phyloP scores from a whole-genome alignment of 2,113 vertebrate species.

The Zapus hudsonius region DNA sequence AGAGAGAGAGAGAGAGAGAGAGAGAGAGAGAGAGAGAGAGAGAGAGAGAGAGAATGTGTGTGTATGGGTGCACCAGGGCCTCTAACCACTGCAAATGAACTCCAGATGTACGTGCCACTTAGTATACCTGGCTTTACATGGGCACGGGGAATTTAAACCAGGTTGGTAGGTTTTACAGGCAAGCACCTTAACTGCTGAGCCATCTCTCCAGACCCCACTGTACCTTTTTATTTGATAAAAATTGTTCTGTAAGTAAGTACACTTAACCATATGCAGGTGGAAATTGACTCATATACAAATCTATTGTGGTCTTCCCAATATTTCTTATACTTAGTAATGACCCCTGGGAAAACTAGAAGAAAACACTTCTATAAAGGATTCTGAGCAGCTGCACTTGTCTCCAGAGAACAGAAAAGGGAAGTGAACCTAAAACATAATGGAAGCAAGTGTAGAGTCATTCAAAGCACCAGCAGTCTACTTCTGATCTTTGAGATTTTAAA shows the following conservation, averaged over 20 bases:
- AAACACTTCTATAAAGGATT: slow-evolving; percentile 60
- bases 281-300: slow-evolving; percentile 63
- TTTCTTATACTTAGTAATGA: slow-evolving; percentile 69
- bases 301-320: slow-evolving; percentile 48
- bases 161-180: too few relatives aligned
- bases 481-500: slow-evolving; percentile 37
- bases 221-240: slow-evolving; percentile 52
- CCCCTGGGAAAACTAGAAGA: slow-evolving; percentile 74
- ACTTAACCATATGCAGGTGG: slow-evolving; percentile 61
- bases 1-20: too few relatives aligned
- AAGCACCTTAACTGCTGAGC: too few relatives aligned
- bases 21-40: too few relatives aligned
- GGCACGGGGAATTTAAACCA: too few relatives aligned
- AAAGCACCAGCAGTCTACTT: slow-evolving; percentile 1
- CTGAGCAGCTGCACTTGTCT: slow-evolving; percentile 70
- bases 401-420: slow-evolving; percentile 66
- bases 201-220: too few relatives aligned
- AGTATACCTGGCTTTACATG: too few relatives aligned
- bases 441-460: slow-evolving; percentile 31
- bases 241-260: slow-evolving; percentile 31
- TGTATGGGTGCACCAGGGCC: too few relatives aligned
- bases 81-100: too few relatives aligned
- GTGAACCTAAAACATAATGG: slow-evolving; percentile 16
- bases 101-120: too few relatives aligned
- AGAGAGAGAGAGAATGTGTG: too few relatives aligned